phyloP scores from a whole-genome alignment of 2,113 vertebrate genomes.

The Phyllopteryx taeniolatus region DNA sequence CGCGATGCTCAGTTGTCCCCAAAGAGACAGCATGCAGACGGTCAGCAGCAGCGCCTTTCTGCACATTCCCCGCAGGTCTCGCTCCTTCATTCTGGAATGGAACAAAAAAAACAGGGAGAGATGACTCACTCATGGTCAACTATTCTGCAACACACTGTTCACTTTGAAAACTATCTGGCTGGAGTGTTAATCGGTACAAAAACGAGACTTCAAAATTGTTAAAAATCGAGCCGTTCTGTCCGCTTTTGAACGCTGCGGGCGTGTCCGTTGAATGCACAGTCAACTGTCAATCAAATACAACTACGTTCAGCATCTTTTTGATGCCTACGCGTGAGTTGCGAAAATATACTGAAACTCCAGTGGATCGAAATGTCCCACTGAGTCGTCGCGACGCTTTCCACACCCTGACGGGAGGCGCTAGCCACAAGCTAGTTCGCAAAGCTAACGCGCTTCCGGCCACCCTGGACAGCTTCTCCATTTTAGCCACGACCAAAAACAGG shows the following conservation, averaged over 20 bases:
- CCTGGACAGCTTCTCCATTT: too few species aligned
- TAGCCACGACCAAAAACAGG: too few species aligned
- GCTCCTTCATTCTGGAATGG: conserved; percentile 80
- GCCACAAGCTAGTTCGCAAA: too few species aligned
- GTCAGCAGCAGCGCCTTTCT: conserved; percentile 82
- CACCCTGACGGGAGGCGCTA: too few species aligned
- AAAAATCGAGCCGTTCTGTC: too few species aligned
- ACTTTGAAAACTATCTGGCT: conserved; percentile 3
- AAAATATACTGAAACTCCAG: too few species aligned
- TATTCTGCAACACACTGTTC: conserved; percentile 14
- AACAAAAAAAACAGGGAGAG: background rate
- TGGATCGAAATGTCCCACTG: too few species aligned
- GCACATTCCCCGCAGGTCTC: conserved; percentile 79
- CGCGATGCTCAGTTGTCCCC: conserved; percentile 82
- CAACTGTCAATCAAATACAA: too few species aligned
- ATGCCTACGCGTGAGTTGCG: background rate
- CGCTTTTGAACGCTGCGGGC: too few species aligned
- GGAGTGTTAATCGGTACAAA: background rate
- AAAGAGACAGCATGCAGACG: conserved; percentile 83
- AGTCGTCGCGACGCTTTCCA: too few species aligned
- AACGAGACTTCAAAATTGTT: background rate
- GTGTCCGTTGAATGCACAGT: too few species aligned
- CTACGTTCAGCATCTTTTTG: conserved; percentile 15
- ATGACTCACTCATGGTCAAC: conserved; percentile 4
- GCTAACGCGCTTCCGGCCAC: too few species aligned